Base-by-base conservation (phyloP, 2,113 vertebrate species). In the Promerops cafer region DNA sequence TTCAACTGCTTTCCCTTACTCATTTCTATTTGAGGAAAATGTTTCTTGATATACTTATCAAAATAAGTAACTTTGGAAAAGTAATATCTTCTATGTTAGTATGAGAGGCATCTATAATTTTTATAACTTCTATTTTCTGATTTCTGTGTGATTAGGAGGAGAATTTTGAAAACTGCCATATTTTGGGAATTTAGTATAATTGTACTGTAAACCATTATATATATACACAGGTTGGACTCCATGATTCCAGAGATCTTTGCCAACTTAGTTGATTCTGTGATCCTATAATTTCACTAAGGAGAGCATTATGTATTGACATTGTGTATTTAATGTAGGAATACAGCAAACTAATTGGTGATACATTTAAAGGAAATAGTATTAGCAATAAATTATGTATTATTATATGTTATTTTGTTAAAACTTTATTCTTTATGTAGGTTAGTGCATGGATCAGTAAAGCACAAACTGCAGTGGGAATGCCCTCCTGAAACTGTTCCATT, bases 391-490 rank as follows among this genome's bases (percentile, higher is more conserved):
- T 39, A 7, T 17, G 3, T 31, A 20, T 61, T 52, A 37, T n/a
- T 84, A 19, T 50, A 42, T 52, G 27, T 45, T 68, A 54, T 75
- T 68, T 93, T 84, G 8, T 89, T 86, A 78, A 89, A 79, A 63
- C 7, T 59, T 56, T 57, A 8, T 59, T 97, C 81, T 94, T 15
- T 96, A 10, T 87, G 30, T 76, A 98, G 98, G 49, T 95, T 98
- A 95, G 90, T 98, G 42, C 98, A 98, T 93, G 98, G 98, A 27
- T 98, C 98, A 49, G 98, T 98, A 50, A 98, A 98, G 61, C 98
- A 98, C 97, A 98, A 89, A 90, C 64, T 98, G 49, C 98, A 98
- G 6, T 98, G 98, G 98, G 98, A 98, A 8, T 96, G 97, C 72
- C 96, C 89, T 78, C 98, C 98, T 87, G 98, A 97, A 96, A 97